These are phyloP conservation scores for Erebia palarica DNA, from an alignment of 2,888 invertebrate genomes.

Conservation along the genomic window DNA sequence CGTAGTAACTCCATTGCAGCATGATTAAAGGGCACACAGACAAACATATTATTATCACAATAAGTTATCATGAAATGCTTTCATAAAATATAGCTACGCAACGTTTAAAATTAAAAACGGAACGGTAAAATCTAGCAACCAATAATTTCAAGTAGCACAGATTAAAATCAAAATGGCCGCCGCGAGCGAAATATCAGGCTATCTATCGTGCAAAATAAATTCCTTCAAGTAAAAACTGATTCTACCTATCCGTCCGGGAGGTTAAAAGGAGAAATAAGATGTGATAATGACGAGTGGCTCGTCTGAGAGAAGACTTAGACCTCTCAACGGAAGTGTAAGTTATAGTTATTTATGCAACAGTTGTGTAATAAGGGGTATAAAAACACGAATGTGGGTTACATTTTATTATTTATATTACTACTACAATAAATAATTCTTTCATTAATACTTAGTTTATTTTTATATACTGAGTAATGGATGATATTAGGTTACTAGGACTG, in stretches of 20 bases:
- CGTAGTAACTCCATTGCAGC: too few species aligned
- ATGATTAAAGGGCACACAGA: too few species aligned
- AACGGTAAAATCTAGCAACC: conserved; percentile 23
- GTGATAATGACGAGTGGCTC: conserved; percentile 51
- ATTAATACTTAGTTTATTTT: too few species aligned
- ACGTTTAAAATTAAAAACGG: conserved; percentile 7
- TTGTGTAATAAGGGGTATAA: too few species aligned
- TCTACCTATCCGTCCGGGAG: conserved; percentile 61
- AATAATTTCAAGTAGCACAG: conserved; percentile 71
- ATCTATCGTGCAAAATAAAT: conserved; percentile 58
- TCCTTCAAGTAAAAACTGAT: conserved; percentile 70
- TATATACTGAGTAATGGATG: too few species aligned
- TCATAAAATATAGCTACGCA: background rate
- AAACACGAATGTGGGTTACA: too few species aligned
- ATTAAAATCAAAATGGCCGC: conserved; percentile 73
- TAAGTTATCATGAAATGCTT: background rate
- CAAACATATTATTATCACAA: too few species aligned
- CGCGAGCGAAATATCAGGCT: conserved; percentile 60
- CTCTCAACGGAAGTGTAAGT: background rate
- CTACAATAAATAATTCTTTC: too few species aligned
- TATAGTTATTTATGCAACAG: too few species aligned
- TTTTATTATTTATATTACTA: too few species aligned
- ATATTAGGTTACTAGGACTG: too few species aligned
- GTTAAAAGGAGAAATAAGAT: conserved; percentile 64
- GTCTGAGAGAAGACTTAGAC: background rate